Conservation (phyloP, 2,888 invertebrate species). For the Euzophera pinguis region DNA sequence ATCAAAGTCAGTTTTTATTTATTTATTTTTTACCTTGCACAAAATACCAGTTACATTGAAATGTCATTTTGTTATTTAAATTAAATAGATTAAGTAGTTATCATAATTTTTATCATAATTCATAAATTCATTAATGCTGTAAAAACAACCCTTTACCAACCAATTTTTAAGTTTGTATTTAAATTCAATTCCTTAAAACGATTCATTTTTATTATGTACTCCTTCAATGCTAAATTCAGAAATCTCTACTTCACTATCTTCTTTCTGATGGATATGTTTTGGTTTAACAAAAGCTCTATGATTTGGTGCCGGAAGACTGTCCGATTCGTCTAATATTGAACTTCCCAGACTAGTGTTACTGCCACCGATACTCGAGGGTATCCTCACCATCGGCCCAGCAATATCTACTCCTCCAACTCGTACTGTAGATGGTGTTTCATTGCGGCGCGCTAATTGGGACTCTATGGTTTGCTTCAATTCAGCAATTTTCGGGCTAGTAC, state of each 20-base stretch:
- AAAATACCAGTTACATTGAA: too few relatives aligned
- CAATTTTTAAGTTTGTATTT: too few relatives aligned
- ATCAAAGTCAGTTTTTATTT: too few relatives aligned
- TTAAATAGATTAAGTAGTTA: too few relatives aligned
- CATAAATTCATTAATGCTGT: too few relatives aligned
- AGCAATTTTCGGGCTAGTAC: conserved; percentile 76
- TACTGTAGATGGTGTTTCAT: conserved; percentile 47
- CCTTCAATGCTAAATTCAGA: conserved; percentile 67
- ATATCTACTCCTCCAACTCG: conserved; percentile 61
- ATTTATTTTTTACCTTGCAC: too few relatives aligned
- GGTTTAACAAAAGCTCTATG: conserved; percentile 49
- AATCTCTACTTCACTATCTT: conserved; percentile 68
- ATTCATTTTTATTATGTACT: conserved; percentile 45
- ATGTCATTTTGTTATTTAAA: too few relatives aligned
- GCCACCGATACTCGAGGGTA: conserved; percentile 51
- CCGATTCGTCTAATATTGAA: conserved; percentile 67
- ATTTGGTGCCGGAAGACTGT: conserved; percentile 40
- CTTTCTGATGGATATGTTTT: conserved; percentile 45
- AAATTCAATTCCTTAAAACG: conserved; percentile 34
- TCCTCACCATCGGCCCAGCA: conserved; percentile 39
- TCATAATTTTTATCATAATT: too few relatives aligned
- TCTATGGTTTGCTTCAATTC: conserved; percentile 79
- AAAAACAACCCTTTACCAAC: too few relatives aligned
- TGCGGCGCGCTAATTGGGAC: conserved; percentile 69
- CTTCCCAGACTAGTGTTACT: conserved; percentile 74